phyloP scores from a whole-genome alignment of 2,888 invertebrate genomes.

The Matsumyia berberina region DNA sequence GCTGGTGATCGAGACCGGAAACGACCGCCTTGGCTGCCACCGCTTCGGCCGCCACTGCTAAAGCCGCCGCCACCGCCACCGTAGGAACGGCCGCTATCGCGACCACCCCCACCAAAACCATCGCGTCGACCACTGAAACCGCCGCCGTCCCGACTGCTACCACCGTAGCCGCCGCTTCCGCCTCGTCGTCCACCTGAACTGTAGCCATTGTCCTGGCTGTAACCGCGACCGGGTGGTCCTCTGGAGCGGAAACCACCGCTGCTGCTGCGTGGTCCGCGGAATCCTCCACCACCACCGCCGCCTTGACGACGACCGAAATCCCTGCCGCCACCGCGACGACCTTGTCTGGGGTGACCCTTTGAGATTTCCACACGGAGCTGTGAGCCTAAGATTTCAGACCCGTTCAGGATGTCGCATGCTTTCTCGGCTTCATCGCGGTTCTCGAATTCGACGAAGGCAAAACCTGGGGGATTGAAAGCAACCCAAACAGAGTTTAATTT shows the following conservation, averaged over 20 bases:
- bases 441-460: conserved; percentile 96
- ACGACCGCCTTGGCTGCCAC: conserved; percentile 83
- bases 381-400: conserved; percentile 93
- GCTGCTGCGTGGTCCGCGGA: conserved; percentile 84
- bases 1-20: conserved; percentile 83
- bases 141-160: conserved; percentile 81
- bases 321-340: conserved; percentile 85
- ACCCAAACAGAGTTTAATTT: conserved; percentile 96
- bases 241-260: conserved; percentile 85
- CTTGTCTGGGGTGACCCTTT: conserved; percentile 90
- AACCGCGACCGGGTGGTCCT: conserved; percentile 82
- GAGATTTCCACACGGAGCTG: conserved; percentile 95
- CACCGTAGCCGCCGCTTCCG: conserved; percentile 77
- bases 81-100: conserved; percentile 80
- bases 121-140: conserved; percentile 84
- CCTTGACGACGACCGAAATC: conserved; percentile 84
- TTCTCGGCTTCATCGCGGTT: conserved; percentile 95
- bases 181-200: conserved; percentile 74
- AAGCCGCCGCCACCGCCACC: conserved; percentile 85
- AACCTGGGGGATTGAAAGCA: conserved; percentile 96
- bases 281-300: conserved; percentile 85
- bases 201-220: conserved; percentile 72
- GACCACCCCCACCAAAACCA: conserved; percentile 81
- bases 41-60: conserved; percentile 84
- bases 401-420: conserved; percentile 93